Base-by-base conservation (phyloP, 23 tunicate genomes). In the Phallusia fumigata region DNA sequence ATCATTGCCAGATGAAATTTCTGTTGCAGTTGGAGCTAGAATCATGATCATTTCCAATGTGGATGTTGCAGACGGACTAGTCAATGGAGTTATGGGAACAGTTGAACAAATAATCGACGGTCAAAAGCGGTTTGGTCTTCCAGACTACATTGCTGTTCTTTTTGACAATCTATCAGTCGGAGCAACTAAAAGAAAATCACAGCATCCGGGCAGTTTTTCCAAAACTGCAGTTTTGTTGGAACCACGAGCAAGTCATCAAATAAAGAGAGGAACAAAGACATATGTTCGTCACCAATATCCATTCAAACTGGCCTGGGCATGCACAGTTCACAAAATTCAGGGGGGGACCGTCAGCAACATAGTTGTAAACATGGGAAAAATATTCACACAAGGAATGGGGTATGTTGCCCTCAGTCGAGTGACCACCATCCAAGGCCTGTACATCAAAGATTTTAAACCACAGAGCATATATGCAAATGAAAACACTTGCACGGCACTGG, bases 61-160 rank as follows among this genome's bases (percentile, higher is more conserved):
- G 5, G 64, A 47, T 40, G 81, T 78, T 18, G 1, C 40, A 0
- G 81, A 78, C 35, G 81, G 81, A 22, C n/a, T 40, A 5, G 64
- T 78, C 3, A 78, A 44, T 31, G 81, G 64, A 44, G 81, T 78
- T 2, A 31, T 75, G 35, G 78, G 78, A 2, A 75, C 78, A 30
- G 78, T 75, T 21, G 35, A 22, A 21, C 33, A 75, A 75, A 75
- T 75, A 1, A 75, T 34, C 35, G 33, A 30, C 33, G 35, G 35
- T 21, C 33, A 30, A 5, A 75, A 30, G 24, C 33, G 33, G 12
- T 75, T 31, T 32, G 35, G 28, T 26, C 35, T 75, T 34, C 78
- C 78, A 2, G 24, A 75, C 24, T 26, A 75, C 35, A 75, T 75
- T 75, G 33, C 35, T 1, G 35, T 75, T 3, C 3, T 31, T 31